A percentile compares a stretch with the other conserved stretches of the same genome.
Conservation (phyloP, 2,113 vertebrate species). For the Sclerurus mexicanus region DNA sequence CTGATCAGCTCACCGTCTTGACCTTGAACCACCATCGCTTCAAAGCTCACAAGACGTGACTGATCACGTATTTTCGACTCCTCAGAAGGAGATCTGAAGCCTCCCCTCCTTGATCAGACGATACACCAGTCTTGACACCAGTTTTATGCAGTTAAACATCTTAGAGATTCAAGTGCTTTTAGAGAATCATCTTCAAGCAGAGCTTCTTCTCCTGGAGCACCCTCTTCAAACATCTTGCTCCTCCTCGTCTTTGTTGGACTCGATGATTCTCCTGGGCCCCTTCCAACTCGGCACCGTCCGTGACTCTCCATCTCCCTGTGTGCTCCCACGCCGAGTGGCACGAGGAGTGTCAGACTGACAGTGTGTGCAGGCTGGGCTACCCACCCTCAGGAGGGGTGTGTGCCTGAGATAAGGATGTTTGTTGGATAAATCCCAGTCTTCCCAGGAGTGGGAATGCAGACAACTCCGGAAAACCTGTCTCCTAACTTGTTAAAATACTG, state of each 20-base stretch:
- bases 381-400: neutral
- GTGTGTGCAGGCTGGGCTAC: fast-evolving
- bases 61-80: neutral
- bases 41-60: neutral
- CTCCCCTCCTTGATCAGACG: neutral
- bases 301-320: neutral
- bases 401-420: fast-evolving
- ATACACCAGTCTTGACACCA: neutral
- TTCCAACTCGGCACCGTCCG: neutral
- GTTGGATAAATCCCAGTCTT: neutral
- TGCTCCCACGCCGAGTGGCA: neutral
- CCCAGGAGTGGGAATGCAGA: neutral
- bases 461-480: neutral
- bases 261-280: neutral
- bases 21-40: neutral
- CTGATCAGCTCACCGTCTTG: neutral
- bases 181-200: neutral
- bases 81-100: neutral
- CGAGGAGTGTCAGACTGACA: neutral
- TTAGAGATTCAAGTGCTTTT: neutral
- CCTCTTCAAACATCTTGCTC: neutral
- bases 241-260: neutral
- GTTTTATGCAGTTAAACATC: neutral
- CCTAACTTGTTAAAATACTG: neutral
- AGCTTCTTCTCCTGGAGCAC: neutral